A percentile compares a stretch with the other conserved stretches of the same genome.
Conservation (phyloP, 2,797 vertebrate genomes). For the Lepus oiostolus region DNA sequence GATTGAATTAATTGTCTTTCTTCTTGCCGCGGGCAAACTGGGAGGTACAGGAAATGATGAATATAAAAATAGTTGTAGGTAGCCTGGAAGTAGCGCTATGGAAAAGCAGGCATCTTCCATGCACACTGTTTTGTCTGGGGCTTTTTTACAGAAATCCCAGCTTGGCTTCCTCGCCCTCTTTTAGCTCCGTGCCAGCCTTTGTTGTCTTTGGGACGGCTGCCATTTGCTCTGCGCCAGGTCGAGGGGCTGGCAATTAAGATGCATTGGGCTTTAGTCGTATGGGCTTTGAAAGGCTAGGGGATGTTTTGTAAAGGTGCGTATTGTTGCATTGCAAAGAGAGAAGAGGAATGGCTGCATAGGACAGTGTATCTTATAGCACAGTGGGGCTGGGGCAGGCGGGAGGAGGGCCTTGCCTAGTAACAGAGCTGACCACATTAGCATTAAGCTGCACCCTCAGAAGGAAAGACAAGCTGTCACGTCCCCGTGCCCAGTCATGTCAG, state of each 20-base stretch:
- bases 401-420: neutral
- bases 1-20: constrained; percentile 5
- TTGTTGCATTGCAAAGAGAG: constrained; percentile 36
- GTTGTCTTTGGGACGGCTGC: neutral
- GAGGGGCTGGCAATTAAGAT: constrained; percentile 22
- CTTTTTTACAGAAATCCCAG: neutral
- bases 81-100: neutral
- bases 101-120: neutral
- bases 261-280: constrained; percentile 51
- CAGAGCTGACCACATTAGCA: neutral
- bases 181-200: neutral
- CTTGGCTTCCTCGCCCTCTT: neutral
- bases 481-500: neutral
- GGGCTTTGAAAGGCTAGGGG: neutral
- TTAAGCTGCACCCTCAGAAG: neutral
- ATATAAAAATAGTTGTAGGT: constrained; percentile 39
- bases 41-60: neutral
- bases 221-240: neutral
- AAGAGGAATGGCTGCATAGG: neutral
- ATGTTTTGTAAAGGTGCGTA: constrained; percentile 39
- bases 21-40: constrained; percentile 27
- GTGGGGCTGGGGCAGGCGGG: neutral
- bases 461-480: neutral
- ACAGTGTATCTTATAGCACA: neutral
- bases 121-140: neutral